Evolutionary conservation across 2,797 vertebrate genomes (phyloP).

Genomic region (Meda fulgida): DNA sequence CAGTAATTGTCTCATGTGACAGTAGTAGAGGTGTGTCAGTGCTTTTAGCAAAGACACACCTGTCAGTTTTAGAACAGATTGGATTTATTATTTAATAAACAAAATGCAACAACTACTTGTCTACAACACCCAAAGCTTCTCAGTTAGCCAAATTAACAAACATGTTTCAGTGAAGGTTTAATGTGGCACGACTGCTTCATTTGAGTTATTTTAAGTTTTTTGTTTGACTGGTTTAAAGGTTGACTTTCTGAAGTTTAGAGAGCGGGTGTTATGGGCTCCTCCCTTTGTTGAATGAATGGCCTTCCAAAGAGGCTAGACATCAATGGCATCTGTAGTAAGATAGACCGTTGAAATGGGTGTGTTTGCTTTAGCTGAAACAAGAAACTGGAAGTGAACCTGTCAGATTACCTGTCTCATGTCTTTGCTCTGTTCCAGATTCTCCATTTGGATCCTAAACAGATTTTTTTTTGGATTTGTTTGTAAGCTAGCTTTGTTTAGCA

Average conservation of each 20-base stretch:
- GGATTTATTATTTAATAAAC: background rate
- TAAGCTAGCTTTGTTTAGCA: background rate
- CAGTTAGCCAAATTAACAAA: background rate
- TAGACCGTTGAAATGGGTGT: background rate
- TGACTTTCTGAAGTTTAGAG: slow-evolving; percentile 2
- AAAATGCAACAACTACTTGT: background rate
- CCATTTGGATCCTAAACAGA: background rate
- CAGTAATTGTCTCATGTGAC: slow-evolving; percentile 14
- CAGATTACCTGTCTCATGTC: slow-evolving; percentile 36
- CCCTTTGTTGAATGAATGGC: background rate
- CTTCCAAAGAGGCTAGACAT: background rate
- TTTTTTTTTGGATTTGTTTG: background rate
- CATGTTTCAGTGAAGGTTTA: background rate
- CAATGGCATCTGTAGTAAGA: background rate
- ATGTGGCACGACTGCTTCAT: background rate
- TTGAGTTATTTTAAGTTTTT: background rate
- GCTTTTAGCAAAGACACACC: slow-evolving; percentile 11
- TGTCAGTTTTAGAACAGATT: slow-evolving; percentile 14
- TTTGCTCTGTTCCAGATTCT: background rate
- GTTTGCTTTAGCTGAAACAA: slow-evolving; percentile 29
- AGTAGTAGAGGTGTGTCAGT: background rate
- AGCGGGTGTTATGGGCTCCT: background rate
- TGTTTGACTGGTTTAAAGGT: background rate
- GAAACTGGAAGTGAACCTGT: slow-evolving; percentile 61
- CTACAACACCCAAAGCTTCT: background rate